Evolutionary conservation across 2,888 invertebrate genomes (phyloP), one percentile per base, ranked within the genome.

Genomic region (Pseudococcus jackbeardsleyi): DNA sequence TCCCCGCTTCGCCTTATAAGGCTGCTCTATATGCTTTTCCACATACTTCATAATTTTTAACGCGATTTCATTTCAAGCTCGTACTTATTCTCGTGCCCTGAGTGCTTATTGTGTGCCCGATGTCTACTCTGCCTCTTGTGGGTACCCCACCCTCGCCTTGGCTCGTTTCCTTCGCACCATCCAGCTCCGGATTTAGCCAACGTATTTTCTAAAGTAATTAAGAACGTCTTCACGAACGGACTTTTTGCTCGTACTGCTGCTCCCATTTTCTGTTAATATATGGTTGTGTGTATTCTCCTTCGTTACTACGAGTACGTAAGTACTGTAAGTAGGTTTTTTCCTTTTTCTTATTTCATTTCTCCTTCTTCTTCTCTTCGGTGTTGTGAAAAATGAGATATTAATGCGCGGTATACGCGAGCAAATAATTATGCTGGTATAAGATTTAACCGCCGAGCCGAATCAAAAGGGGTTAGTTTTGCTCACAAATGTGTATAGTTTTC

Each of bases 201-300:
- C 48, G 87, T 48, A 77, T 87, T 50, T 79, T 79, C 39, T 48
- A n/a, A 39, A 33, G 50, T 87, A 87, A 79, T 87, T 87, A 87
- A 87, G 54, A 87, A 87, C 82, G 87, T 79, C 82, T 87, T 87
- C 59, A 33, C 68, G 48, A 87, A 17, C 79, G 79, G 26, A 72
- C 68, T 72, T 72, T 72, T 72, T 72, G 68, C 68, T 72, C 68
- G 68, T 26, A 33, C 22, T 12, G 22, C 22, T 72, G 19, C 59
- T 59, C 7, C 0, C 19, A 19, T 59, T 59, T 59, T 59, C 19
- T n/a, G 5, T 8, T 54, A 54, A 19, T 59, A 9, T 72, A 72
- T 12, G 26, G 9, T 8, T 22, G 19, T n/a, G 33, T 2, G 8
- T 72, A 26, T 72, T 72, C 68, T 59, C 59, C 26, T 33, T 5